Conservation (phyloP, 1,140 invertebrate genomes). For the Polypedilum vanderplanki region DNA sequence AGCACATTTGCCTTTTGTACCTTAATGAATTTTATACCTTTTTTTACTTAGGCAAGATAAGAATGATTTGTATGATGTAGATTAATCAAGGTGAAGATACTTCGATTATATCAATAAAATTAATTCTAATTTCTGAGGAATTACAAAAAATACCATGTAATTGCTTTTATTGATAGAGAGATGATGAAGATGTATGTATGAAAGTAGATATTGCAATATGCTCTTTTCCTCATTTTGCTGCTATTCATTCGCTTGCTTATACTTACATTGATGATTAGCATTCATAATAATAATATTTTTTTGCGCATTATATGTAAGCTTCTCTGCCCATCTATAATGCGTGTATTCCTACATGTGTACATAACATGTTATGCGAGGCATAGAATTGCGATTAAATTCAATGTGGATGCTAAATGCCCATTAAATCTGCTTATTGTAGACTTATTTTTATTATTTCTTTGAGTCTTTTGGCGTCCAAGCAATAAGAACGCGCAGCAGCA, state of each 20-base stretch:
- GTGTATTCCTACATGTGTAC: neutral
- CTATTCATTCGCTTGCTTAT: neutral
- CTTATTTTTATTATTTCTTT: neutral
- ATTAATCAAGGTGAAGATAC: no score
- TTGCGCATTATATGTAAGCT: neutral
- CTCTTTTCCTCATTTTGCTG: neutral
- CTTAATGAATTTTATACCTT: conserved; percentile 1
- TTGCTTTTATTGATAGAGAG: no score
- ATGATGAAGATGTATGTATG: no score
- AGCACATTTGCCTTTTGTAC: neutral
- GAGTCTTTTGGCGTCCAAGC: neutral
- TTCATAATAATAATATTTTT: neutral
- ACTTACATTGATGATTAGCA: neutral
- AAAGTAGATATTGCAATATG: neutral
- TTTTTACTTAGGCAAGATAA: neutral
- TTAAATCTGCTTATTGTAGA: conserved; percentile 5
- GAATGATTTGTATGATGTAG: no score
- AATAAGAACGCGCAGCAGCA: neutral
- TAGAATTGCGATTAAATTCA: conserved; percentile 3
- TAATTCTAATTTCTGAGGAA: no score
- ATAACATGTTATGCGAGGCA: neutral
- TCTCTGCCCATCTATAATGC: neutral
- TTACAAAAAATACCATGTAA: no score
- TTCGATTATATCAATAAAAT: no score
- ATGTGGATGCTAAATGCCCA: conserved; percentile 10